Evolutionary conservation across 2,888 invertebrate genomes (phyloP), one percentile per base, ranked within the genome.

Genomic region (Hoplodrina blanda): DNA sequence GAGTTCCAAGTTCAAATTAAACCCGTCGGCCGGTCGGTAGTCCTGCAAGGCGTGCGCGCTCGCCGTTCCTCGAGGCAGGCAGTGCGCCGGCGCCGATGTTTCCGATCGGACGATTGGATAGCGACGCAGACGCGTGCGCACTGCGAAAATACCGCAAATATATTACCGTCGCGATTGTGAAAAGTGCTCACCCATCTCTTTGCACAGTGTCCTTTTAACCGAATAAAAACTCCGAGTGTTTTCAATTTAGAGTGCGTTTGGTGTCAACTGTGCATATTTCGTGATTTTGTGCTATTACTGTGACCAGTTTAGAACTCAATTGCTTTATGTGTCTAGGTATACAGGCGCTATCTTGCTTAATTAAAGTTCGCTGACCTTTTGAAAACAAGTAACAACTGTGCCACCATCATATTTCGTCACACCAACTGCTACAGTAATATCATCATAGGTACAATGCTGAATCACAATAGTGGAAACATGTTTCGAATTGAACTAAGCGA

Each of bases 11-110:
- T 93, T 93, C 91, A 91, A 93, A 92, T 92, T 92, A 91, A 92
- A 91, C 87, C 81, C 83, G 87, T 88, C 87, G 79, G 78, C 60
- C 81, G 80, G 63, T 83, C 57, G 67, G 69, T 84, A 74, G 87
- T 88, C 89, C 88, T 87, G 87, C 82, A 81, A 80, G 81, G 83
- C 84, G 78, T 75, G 67, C 75, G 75, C 82, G 76, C 82, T 67
- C 69, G 44, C 73, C 56, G 41, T 78, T 76, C 76, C 78, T 81
- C 76, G 64, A 62, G 59, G 56, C 80, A 64, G 78, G 80, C 92
- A 95, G 95, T 95, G 91, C 93, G 93, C 91, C 78, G 85, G 90
- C 91, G 94, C 90, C 91, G 89, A 91, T 90, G 92, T 88, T 84
- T 91, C 90, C 85, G 94, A 90, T 89, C 94, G 94, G 93, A 90